Percentiles rank a stretch among this genome's conserved stretches.
Evolutionary conservation across 2,113 vertebrate species (phyloP).

Genomic region (Sapajus apella): DNA sequence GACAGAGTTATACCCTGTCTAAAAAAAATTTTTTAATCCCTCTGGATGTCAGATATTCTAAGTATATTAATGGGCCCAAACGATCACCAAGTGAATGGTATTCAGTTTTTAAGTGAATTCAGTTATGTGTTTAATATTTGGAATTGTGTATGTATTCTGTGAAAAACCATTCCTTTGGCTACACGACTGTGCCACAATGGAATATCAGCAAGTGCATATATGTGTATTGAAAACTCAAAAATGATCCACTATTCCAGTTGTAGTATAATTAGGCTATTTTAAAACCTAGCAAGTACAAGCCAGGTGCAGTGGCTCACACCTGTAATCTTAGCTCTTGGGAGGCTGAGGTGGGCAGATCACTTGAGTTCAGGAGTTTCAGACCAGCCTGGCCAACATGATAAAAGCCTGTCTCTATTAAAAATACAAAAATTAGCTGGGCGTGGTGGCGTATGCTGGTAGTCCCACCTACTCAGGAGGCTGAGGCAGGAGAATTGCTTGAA

Average conservation of each 20-base stretch:
- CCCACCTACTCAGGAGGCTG: too few species aligned
- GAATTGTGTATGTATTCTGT: background rate
- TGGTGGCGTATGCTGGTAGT: too few species aligned
- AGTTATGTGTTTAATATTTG: constrained; percentile 20
- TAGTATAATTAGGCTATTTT: background rate
- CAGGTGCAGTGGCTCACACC: too few species aligned
- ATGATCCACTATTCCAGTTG: background rate
- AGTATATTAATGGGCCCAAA: background rate
- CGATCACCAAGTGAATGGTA: background rate
- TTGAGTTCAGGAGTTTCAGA: too few species aligned
- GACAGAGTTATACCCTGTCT: too few species aligned
- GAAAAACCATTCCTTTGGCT: background rate
- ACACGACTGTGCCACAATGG: background rate
- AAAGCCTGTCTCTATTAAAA: too few species aligned
- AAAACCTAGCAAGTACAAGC: background rate
- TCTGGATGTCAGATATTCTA: background rate
- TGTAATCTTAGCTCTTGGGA: too few species aligned
- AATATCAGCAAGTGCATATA: background rate
- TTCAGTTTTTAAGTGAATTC: background rate
- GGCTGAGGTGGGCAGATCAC: too few species aligned
- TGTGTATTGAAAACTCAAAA: constrained; percentile 8
- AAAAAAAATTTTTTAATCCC: background rate
- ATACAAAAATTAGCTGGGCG: too few species aligned
- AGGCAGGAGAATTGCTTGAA: too few species aligned
- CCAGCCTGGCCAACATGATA: too few species aligned